A percentile compares a stretch with the other conserved stretches of the same genome.
phyloP scores from a whole-genome alignment of 2,888 invertebrate species.

The Pyrrhosoma nymphula region DNA sequence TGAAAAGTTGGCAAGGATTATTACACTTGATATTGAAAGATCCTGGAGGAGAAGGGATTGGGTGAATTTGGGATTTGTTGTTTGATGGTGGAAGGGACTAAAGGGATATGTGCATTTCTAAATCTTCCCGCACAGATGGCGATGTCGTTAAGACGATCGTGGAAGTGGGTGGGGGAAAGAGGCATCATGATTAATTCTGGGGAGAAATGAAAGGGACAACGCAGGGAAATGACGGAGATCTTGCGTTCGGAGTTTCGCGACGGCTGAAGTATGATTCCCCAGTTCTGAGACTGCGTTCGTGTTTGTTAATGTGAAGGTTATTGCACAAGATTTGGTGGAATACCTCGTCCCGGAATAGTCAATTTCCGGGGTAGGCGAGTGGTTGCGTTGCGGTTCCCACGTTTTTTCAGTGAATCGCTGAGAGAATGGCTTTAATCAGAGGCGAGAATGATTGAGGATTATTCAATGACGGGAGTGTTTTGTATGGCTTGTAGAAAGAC shows the following conservation, averaged over 20 bases:
- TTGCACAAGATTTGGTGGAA: not conserved
- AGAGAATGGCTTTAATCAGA: not conserved
- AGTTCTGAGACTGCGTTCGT: not conserved
- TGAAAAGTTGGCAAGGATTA: not conserved
- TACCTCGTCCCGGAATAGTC: not conserved
- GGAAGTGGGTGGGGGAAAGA: too few relatives aligned
- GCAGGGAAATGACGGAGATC: not conserved
- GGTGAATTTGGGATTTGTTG: not conserved
- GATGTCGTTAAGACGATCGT: conserved; percentile 6
- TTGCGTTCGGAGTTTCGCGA: not conserved
- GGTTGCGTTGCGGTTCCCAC: not conserved
- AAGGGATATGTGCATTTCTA: not conserved
- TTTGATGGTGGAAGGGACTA: not conserved
- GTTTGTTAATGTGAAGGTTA: not conserved
- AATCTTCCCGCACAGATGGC: conserved; percentile 2
- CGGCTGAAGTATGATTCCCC: not conserved
- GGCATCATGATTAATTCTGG: too few relatives aligned
- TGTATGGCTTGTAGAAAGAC: not conserved
- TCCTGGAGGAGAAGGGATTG: not conserved
- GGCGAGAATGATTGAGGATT: not conserved
- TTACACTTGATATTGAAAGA: not conserved
- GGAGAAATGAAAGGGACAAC: too few relatives aligned
- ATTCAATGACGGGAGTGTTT: not conserved
- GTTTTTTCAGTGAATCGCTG: not conserved
- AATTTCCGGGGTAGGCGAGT: not conserved